phyloP scores from a whole-genome alignment of 2,888 invertebrate species.

The Tortrix viridana region DNA sequence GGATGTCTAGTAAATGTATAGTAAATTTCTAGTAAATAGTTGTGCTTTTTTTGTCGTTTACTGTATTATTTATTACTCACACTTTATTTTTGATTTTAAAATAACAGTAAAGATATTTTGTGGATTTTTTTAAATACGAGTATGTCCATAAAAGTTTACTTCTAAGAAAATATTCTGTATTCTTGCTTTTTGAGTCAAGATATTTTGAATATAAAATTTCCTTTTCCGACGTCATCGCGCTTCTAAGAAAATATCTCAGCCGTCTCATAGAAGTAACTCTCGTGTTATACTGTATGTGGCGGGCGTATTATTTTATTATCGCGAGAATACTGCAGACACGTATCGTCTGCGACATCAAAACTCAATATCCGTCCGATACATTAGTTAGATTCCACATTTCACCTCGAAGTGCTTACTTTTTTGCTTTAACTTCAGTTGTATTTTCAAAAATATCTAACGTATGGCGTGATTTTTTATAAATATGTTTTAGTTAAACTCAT shows the following conservation, averaged over 20 bases:
- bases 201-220: slow-evolving; percentile 37
- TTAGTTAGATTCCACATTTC: slow-evolving; percentile 74
- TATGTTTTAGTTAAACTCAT: background rate
- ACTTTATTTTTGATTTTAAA: too few relatives aligned
- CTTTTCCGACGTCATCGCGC: slow-evolving; percentile 21
- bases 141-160: background rate
- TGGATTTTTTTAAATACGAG: background rate
- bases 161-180: background rate
- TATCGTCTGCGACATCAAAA: slow-evolving; percentile 73
- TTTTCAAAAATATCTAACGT: slow-evolving; percentile 22
- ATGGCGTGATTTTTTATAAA: slow-evolving; percentile 1
- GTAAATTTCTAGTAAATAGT: too few relatives aligned
- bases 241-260: slow-evolving; percentile 22
- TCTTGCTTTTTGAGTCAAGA: slow-evolving; percentile 4
- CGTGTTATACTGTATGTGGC: slow-evolving; percentile 45
- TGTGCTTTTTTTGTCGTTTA: slow-evolving; percentile 5
- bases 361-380: slow-evolving; percentile 73
- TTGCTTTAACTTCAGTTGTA: slow-evolving; percentile 15
- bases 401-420: slow-evolving; percentile 45
- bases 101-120: too few relatives aligned
- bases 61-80: background rate
- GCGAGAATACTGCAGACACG: slow-evolving; percentile 65
- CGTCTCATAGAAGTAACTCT: slow-evolving; percentile 23
- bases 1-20: slow-evolving; percentile 22
- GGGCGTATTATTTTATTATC: slow-evolving; percentile 71